Base-by-base conservation (phyloP, 2,888 invertebrate genomes). In the Pharmacophagus antenor region DNA sequence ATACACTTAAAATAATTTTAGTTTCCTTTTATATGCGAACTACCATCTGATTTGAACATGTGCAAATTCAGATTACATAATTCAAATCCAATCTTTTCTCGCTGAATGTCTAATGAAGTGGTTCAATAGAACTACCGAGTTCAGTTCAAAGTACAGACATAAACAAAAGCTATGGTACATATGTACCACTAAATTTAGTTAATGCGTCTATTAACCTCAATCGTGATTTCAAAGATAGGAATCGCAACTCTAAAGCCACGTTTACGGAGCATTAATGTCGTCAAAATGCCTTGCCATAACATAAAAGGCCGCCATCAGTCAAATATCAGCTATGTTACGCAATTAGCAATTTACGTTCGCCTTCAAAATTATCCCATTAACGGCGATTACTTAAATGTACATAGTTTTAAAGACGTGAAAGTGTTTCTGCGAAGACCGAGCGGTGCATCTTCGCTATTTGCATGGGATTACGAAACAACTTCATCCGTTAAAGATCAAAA, bases 361-460 rank as follows among this genome's bases (percentile, higher is more conserved):
- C 23, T 58, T 22, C 20, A 53, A 53, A 49, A 44, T 54, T 27
- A 37, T 53, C 37, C 54, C 48, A 25, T 48, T 27, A 47, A 25
- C 25, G 10, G 42, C 37, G 15, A 50, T 46, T 31, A 27, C 49
- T 59, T 42, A 49, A 53, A 53, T n/a, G 17, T 31, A 37, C 44
- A 44, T 51, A 72, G 76, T 67, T 70, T 66, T 65, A 65, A 64
- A 67, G 70, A 74, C 74, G 84, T 81, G 87, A 86, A 86, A 87
- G 85, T 82, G 84, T 86, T 84, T 84, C 83, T 80, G 79, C 79
- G 81, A 82, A 84, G 70, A 48, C 50, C 63, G 61, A 62, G 66
- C 64, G 71, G 81, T 76, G 80, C 82, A 85, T 88, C 86, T 75
- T 81, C 70, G 69, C 70, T 70, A 80, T 85, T 84, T 83, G 82